Evolutionary conservation across 2,888 invertebrate species (phyloP), one percentile per base, ranked within the genome.

Genomic region (Drosophila diplacantha): DNA sequence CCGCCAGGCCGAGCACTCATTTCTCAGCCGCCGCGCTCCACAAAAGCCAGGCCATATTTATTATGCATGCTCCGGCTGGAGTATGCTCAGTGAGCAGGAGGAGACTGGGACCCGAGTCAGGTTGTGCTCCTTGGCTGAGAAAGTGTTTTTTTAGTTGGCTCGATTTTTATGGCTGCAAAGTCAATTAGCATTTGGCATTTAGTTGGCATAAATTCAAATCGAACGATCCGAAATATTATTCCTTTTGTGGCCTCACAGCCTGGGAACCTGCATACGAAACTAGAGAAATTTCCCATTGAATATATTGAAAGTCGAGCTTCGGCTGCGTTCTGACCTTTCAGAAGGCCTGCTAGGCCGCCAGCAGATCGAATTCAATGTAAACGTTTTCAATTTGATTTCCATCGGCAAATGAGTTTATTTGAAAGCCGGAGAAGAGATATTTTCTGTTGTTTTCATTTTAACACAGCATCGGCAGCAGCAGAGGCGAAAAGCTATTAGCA

Each of bases 181-280:
- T 69, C 80, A 74, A 74, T 75, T 74, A 75, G 64, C 68, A 75
- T 70, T 77, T 74, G 72, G 32, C 64, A 63, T 67, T 69, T 55
- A 51, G 71, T 71, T 71, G 71, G 68, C 71, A 71, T 55, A 52
- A 69, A 69, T 65, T 64, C 71, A 54, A 70, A 70, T 63, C 31
- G 71, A 54, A 29, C 54, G 49, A 62, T 29, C 20, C 31, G 38
- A 70, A 70, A 71, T 70, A 50, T 70, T 71, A 51, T 50, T 49
- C 47, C 18, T 52, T 65, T 54, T 47, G 46, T 47, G 44, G 32
- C 44, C 38, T 22, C 34, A 12, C 54, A 11, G 60, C 66, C 66
- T 61, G 67, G 61, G 61, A 66, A 66, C 55, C 29, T n/a, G 66
- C 66, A 66, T 66, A 66, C 66, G 61, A 62, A 62, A 66, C 61